phyloP scores from a whole-genome alignment of 2,113 vertebrate species.

The Galemys pyrenaicus region DNA sequence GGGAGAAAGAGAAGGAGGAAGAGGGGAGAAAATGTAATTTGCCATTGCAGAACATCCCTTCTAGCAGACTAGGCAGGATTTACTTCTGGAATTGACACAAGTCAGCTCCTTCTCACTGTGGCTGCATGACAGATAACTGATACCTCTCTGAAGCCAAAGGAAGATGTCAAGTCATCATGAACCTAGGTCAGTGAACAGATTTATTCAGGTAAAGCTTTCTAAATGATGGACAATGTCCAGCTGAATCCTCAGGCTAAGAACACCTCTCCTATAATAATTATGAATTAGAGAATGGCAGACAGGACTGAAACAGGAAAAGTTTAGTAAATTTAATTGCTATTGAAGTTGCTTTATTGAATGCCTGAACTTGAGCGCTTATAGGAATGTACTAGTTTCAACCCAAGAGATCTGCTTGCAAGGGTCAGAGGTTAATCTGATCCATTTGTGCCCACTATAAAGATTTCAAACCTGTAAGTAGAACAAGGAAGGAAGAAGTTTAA shows the following conservation, averaged over 20 bases:
- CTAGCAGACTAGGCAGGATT: not conserved
- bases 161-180: not conserved
- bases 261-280: not conserved
- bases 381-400: not conserved
- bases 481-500: not conserved
- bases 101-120: not conserved
- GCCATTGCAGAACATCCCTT: not conserved
- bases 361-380: not conserved
- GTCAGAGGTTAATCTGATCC: not conserved
- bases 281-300: not conserved
- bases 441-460: not conserved
- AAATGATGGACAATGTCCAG: not conserved
- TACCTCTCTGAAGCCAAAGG: not conserved
- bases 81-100: not conserved
- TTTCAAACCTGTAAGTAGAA: not conserved
- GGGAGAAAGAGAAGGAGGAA: not conserved
- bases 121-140: not conserved
- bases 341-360: not conserved
- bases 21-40: not conserved
- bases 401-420: not conserved
- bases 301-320: not conserved
- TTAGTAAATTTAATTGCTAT: not conserved
- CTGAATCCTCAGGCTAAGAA: not conserved
- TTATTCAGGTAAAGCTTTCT: not conserved
- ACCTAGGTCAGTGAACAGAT: not conserved